Evolutionary conservation across 2,113 vertebrate genomes (phyloP).

Genomic region (Alouatta palliata): DNA sequence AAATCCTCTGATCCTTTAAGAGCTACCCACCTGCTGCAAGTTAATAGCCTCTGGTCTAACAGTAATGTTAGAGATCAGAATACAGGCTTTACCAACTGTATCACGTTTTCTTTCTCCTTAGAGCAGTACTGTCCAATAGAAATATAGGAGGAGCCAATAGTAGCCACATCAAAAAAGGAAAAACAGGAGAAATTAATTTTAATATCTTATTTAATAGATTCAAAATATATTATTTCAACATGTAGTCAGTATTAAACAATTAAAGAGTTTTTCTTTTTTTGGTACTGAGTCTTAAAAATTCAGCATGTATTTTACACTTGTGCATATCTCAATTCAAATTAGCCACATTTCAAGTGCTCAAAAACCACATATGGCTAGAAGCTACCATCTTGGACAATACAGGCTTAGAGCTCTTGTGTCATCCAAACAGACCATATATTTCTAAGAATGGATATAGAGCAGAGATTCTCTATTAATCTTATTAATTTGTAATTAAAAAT

Average conservation of each 20-base stretch:
- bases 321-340: neutral
- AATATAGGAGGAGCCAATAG: neutral
- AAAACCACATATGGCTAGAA: neutral
- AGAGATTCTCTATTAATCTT: neutral
- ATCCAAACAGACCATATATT: neutral
- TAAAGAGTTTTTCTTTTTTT: neutral
- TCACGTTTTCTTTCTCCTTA: neutral
- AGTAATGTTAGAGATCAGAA: neutral
- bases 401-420: neutral
- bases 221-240: slow-evolving; percentile 1
- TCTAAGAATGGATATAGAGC: neutral
- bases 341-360: neutral
- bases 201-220: neutral
- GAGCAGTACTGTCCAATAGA: neutral
- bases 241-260: neutral
- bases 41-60: neutral
- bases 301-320: neutral
- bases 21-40: neutral
- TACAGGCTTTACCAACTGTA: neutral
- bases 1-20: neutral
- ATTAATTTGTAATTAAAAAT: neutral
- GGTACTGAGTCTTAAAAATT: neutral
- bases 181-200: neutral
- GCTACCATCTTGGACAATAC: neutral
- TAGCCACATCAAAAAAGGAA: neutral